Evolutionary conservation across 1,140 invertebrate genomes (phyloP).

Genomic region (Scaptomyza graminum): DNA sequence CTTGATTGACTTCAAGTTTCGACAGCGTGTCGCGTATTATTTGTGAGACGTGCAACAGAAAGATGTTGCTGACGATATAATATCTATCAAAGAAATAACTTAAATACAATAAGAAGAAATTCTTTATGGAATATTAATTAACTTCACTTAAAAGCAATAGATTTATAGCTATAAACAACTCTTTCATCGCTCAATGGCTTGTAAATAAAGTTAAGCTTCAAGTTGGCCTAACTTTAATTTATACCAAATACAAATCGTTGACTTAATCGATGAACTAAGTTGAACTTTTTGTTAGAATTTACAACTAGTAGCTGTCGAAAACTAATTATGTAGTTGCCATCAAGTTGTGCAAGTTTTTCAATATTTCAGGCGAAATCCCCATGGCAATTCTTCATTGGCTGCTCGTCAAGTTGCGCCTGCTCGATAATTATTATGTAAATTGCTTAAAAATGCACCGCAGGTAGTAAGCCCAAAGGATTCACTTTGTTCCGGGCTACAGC

Average conservation of each 20-base stretch:
- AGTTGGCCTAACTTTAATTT: background rate
- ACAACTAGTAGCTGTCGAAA: slow-evolving; percentile 19
- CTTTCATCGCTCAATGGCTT: too few relatives aligned
- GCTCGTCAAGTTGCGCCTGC: slow-evolving; percentile 38
- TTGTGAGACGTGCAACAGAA: background rate
- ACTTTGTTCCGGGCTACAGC: slow-evolving; percentile 51
- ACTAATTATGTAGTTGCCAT: slow-evolving; percentile 46
- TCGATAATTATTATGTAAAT: slow-evolving; percentile 82
- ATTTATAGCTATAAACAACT: too few relatives aligned
- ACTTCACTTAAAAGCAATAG: too few relatives aligned
- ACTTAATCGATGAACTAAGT: slow-evolving; percentile 14
- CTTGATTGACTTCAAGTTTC: slow-evolving; percentile 72
- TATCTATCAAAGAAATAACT: background rate
- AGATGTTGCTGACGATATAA: background rate
- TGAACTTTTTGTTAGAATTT: too few relatives aligned
- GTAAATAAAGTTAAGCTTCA: too few relatives aligned
- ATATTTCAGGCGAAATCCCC: slow-evolving; percentile 55
- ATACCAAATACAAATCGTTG: background rate
- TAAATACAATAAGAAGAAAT: background rate
- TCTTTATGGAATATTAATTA: too few relatives aligned
- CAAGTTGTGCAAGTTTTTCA: slow-evolving; percentile 68
- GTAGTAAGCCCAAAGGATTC: slow-evolving; percentile 71
- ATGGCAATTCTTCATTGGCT: slow-evolving; percentile 2
- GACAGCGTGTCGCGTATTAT: slow-evolving; percentile 24
- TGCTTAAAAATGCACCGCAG: slow-evolving; percentile 79